These are phyloP conservation scores for Oceanodroma leucorhoa DNA, from an alignment of 2,797 vertebrate species.

Conservation along the genomic window DNA sequence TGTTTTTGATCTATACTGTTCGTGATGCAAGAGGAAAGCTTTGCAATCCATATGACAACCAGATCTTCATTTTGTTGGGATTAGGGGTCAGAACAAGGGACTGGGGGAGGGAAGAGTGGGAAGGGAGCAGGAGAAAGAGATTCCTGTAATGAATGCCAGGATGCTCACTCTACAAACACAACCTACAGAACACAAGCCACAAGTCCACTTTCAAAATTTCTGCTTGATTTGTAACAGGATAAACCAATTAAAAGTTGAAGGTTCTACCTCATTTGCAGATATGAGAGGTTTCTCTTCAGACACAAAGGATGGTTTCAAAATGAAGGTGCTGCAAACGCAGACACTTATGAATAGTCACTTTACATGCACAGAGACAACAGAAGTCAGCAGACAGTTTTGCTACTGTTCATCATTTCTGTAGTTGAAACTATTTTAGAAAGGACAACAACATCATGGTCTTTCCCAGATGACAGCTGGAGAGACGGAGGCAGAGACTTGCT, in stretches of 20 bases:
- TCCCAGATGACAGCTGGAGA: background rate
- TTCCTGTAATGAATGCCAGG: constrained; percentile 51
- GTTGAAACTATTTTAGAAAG: background rate
- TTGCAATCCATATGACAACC: constrained; percentile 62
- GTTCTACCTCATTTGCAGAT: background rate
- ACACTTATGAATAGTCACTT: background rate
- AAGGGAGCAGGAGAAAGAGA: background rate
- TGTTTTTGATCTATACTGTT: constrained; percentile 59
- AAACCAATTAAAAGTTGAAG: background rate
- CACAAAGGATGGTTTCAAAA: background rate
- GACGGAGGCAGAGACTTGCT: background rate
- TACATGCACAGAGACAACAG: background rate
- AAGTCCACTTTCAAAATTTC: background rate
- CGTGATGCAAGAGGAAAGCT: constrained; percentile 56
- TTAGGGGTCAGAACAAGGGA: constrained; percentile 49
- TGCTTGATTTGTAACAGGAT: background rate
- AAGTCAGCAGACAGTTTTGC: background rate
- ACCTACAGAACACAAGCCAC: background rate
- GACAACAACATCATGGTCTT: background rate
- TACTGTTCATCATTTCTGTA: background rate
- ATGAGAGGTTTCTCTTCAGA: background rate
- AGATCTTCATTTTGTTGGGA: constrained; percentile 67
- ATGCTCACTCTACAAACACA: background rate
- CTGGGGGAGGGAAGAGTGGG: background rate
- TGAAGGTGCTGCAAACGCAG: background rate